A percentile compares a stretch with the other conserved stretches of the same genome.
phyloP scores from a whole-genome alignment of 2,113 vertebrate genomes.

The Ammodytes marinus region DNA sequence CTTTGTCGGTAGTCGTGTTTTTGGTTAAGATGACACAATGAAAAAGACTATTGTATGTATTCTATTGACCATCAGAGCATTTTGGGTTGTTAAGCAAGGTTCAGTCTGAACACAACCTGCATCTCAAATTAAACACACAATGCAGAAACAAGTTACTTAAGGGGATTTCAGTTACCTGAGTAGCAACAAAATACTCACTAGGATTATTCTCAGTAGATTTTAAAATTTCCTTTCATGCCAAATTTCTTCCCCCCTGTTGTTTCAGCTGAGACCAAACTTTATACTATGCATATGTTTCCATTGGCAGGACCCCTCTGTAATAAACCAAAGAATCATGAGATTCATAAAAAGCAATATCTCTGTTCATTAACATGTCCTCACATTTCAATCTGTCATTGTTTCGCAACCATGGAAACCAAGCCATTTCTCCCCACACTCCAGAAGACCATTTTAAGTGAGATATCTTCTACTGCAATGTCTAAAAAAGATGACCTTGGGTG shows the following conservation, averaged over 20 bases:
- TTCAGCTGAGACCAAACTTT: conserved; percentile 31
- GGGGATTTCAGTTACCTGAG: background rate
- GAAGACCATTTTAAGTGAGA: conserved; percentile 41
- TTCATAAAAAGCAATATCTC: conserved; percentile 43
- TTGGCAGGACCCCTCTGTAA: background rate
- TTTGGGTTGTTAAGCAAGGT: too few species aligned
- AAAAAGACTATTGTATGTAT: too few species aligned
- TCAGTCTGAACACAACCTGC: too few species aligned
- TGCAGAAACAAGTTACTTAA: background rate
- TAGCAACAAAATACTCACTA: background rate
- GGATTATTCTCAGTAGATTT: background rate
- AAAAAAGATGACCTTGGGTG: conserved; percentile 73
- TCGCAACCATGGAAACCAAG: conserved; percentile 76
- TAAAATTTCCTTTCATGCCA: conserved; percentile 1
- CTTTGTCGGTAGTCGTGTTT: background rate
- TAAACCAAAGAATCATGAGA: conserved; percentile 32
- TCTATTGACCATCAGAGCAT: too few species aligned
- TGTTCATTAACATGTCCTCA: conserved; percentile 46
- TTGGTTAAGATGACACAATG: background rate
- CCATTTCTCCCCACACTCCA: conserved; percentile 27
- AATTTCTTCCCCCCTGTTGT: conserved; percentile 15
- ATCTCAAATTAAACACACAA: too few species aligned
- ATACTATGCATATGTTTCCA: background rate
- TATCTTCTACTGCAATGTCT: conserved; percentile 42
- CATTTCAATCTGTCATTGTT: conserved; percentile 56